Evolutionary conservation across 2,797 vertebrate species (phyloP).

Genomic region (Acipenser ruthenus): DNA sequence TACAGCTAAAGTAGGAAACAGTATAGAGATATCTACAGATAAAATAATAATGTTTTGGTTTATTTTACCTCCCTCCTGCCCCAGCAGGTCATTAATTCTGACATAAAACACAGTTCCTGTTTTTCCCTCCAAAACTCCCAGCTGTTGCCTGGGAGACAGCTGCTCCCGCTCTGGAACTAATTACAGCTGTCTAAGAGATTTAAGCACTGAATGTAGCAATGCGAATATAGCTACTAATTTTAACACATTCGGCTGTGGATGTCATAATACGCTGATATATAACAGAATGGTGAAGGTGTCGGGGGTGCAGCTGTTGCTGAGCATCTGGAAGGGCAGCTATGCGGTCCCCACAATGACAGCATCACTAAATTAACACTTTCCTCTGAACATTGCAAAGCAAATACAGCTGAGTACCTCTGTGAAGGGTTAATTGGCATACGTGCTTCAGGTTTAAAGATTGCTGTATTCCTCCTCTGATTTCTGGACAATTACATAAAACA

Average conservation of each 20-base stretch:
- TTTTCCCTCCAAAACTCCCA: constrained; percentile 47
- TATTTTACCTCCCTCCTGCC: constrained; percentile 19
- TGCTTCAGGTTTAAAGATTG: neutral
- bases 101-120: constrained; percentile 35
- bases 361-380: neutral
- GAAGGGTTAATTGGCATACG: neutral
- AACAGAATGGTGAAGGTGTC: constrained; percentile 22
- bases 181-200: constrained; percentile 58
- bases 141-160: constrained; percentile 57
- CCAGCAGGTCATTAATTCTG: constrained; percentile 42
- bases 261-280: constrained; percentile 33
- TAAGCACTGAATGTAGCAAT: constrained; percentile 35
- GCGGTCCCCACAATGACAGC: neutral
- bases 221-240: constrained; percentile 45
- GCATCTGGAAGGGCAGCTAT: constrained; percentile 5
- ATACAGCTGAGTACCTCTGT: too few relatives aligned
- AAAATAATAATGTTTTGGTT: neutral
- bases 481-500: neutral
- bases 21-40: too few relatives aligned
- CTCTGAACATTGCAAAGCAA: too few relatives aligned
- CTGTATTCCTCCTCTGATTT: neutral
- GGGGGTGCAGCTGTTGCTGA: constrained; percentile 38
- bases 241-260: constrained; percentile 46
- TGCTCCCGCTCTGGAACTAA: constrained; percentile 51
- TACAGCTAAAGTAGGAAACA: too few relatives aligned